These are phyloP conservation scores for Ailurus styani DNA, from an alignment of 2,113 vertebrate species.

Conservation along the genomic window DNA sequence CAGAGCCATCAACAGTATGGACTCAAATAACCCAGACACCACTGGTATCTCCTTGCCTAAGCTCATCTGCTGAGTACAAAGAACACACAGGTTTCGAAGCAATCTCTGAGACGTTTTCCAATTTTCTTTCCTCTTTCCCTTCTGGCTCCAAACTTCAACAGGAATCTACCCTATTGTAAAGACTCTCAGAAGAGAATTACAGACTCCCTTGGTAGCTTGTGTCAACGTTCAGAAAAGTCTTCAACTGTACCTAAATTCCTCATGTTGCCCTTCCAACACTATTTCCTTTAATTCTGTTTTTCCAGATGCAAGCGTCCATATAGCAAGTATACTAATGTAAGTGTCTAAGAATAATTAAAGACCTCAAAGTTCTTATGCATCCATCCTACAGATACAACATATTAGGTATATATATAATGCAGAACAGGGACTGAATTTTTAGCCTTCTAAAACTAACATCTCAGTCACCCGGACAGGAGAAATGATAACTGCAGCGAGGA, in stretches of 20 bases:
- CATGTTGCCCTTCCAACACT: background rate
- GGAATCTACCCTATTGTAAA: background rate
- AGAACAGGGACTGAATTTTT: background rate
- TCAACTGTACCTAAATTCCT: background rate
- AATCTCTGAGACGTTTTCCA: background rate
- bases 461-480: background rate
- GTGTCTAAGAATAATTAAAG: background rate
- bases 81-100: background rate
- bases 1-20: background rate
- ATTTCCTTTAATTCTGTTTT: background rate
- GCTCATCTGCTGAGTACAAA: background rate
- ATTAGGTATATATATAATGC: background rate
- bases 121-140: background rate
- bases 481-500: background rate
- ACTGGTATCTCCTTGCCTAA: background rate
- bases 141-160: background rate
- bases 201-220: background rate
- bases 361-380: background rate
- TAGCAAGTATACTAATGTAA: background rate
- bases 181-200: background rate
- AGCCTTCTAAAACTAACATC: constrained; percentile 8
- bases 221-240: background rate
- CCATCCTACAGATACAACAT: background rate
- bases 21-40: constrained; percentile 30
- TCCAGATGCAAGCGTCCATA: background rate